Evolutionary conservation across 2,797 vertebrate species (phyloP).

Genomic region (Scolopax bukidnonensis): DNA sequence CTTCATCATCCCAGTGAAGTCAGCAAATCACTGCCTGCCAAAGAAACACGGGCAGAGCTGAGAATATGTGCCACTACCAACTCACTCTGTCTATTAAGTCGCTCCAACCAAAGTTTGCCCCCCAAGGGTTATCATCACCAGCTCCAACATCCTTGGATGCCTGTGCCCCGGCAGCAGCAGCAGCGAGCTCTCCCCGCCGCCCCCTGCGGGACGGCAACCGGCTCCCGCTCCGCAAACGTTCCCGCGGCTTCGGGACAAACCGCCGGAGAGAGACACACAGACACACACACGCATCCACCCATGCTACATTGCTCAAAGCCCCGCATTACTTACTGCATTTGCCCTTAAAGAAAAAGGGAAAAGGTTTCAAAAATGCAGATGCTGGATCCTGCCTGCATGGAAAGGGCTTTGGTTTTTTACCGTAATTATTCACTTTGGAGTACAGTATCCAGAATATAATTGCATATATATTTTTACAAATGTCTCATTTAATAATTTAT

Average conservation of each 20-base stretch:
- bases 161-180: not conserved
- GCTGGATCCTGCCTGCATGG: not conserved
- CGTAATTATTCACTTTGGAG: not conserved
- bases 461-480: not conserved
- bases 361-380: accelerated
- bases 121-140: not conserved
- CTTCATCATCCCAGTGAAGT: accelerated
- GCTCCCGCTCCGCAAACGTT: not conserved
- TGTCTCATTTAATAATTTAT: not conserved
- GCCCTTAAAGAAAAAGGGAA: not conserved
- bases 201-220: not conserved
- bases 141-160: no score
- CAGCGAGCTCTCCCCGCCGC: not conserved
- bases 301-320: accelerated
- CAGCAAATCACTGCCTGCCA: accelerated
- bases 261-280: not conserved
- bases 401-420: not conserved
- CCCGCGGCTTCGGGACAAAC: no score
- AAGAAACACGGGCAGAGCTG: accelerated
- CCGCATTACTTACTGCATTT: not conserved
- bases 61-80: accelerated
- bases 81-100: accelerated
- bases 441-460: not conserved
- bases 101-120: accelerated
- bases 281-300: not conserved